Conservation (phyloP, 2,888 invertebrate species). For the Drosophila dives region DNA sequence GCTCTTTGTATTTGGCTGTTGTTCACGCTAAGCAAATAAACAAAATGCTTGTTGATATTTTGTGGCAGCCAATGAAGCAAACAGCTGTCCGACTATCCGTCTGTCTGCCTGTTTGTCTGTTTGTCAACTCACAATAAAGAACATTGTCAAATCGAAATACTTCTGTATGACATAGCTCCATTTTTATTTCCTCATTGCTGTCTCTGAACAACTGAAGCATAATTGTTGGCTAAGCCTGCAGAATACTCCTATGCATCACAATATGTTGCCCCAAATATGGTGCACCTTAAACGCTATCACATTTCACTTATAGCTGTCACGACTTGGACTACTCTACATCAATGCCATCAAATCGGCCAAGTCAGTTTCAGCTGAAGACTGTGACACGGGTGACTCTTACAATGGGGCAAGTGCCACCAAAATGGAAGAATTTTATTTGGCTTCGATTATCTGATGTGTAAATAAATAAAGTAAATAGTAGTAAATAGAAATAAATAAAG, state of each 20-base stretch:
- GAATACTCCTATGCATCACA: conserved; percentile 32
- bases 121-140: conserved; percentile 48
- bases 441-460: background rate
- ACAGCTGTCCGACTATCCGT: conserved; percentile 57
- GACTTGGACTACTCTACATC: conserved; percentile 18
- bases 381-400: conserved; percentile 12
- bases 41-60: conserved; percentile 81
- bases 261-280: conserved; percentile 4
- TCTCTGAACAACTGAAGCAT: conserved; percentile 55
- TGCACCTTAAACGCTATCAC: conserved; percentile 23
- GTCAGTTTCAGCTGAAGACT: conserved; percentile 26
- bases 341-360: conserved; percentile 26
- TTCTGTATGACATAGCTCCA: background rate
- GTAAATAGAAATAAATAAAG: too few relatives aligned
- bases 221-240: conserved; percentile 68
- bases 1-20: conserved; percentile 66
- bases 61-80: conserved; percentile 82
- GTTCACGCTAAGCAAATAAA: conserved; percentile 75
- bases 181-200: background rate
- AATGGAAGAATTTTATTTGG: background rate
- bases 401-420: conserved; percentile 14
- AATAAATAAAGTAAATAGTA: background rate
- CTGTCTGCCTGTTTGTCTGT: conserved; percentile 19
- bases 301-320: conserved; percentile 48
- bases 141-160: conserved; percentile 22